These are phyloP conservation scores for Synergus laeviventris DNA, from an alignment of 2,888 invertebrate species.

Conservation along the genomic window DNA sequence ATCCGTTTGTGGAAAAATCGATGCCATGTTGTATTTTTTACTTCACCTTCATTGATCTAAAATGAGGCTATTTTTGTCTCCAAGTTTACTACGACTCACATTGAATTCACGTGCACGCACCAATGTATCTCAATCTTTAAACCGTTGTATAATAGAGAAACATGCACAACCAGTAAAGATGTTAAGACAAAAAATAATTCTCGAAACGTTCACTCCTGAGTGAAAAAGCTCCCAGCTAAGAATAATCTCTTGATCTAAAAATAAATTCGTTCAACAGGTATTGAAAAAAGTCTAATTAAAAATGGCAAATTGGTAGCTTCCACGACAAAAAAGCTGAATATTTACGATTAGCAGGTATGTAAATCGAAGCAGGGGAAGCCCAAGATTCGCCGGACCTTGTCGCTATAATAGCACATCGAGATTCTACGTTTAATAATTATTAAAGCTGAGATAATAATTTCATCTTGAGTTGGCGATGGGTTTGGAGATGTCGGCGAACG, in stretches of 20 bases:
- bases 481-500: background rate
- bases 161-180: background rate
- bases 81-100: background rate
- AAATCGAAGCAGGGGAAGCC: background rate
- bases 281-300: slow-evolving; percentile 1
- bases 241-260: background rate
- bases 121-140: background rate
- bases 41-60: background rate
- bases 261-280: background rate
- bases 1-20: background rate
- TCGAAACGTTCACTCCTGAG: background rate
- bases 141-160: background rate
- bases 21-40: background rate
- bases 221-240: background rate
- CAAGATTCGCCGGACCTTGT: background rate
- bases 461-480: slow-evolving; percentile 12
- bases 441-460: background rate
- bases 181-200: background rate
- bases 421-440: slow-evolving; percentile 9
- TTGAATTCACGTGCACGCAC: background rate
- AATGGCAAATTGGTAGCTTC: background rate
- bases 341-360: background rate
- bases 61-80: background rate
- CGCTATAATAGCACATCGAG: background rate
- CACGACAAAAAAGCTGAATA: background rate